phyloP scores from a whole-genome alignment of 2,113 vertebrate species.

The Actenoides hombroni region DNA sequence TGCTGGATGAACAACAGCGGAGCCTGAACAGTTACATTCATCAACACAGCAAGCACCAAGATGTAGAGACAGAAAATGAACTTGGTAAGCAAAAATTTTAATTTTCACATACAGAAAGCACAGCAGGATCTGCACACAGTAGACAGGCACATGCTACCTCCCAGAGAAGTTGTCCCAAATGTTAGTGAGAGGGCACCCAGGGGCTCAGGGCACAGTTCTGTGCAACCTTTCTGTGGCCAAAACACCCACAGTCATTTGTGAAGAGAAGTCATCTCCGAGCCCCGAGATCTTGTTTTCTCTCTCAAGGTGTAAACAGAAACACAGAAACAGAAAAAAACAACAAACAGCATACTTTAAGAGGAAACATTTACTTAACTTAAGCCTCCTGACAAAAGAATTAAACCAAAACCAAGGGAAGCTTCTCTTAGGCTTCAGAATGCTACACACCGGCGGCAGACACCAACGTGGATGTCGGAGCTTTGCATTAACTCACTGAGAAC shows the following conservation, averaged over 20 bases:
- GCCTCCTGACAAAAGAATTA: neutral
- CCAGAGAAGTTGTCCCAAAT: neutral
- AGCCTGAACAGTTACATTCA: neutral
- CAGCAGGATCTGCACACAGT: neutral
- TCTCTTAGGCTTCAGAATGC: neutral
- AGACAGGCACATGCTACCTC: rapidly evolving
- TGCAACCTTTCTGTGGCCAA: neutral
- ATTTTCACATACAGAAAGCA: neutral
- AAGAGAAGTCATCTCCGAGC: neutral
- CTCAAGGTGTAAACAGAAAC: neutral
- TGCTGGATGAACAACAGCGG: rapidly evolving
- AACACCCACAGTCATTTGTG: neutral
- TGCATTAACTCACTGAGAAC: neutral
- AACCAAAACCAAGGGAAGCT: neutral
- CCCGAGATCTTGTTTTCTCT: neutral
- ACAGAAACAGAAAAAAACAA: neutral
- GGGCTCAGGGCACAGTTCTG: neutral
- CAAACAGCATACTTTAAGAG: neutral
- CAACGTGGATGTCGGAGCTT: rapidly evolving
- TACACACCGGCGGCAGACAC: neutral
- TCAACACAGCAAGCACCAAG: neutral
- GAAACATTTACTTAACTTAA: neutral
- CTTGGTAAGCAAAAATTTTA: neutral
- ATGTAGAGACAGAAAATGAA: neutral
- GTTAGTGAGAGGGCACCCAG: rapidly evolving